Evolutionary conservation across 2,113 vertebrate genomes (phyloP).

Genomic region (Manacus vitellinus): DNA sequence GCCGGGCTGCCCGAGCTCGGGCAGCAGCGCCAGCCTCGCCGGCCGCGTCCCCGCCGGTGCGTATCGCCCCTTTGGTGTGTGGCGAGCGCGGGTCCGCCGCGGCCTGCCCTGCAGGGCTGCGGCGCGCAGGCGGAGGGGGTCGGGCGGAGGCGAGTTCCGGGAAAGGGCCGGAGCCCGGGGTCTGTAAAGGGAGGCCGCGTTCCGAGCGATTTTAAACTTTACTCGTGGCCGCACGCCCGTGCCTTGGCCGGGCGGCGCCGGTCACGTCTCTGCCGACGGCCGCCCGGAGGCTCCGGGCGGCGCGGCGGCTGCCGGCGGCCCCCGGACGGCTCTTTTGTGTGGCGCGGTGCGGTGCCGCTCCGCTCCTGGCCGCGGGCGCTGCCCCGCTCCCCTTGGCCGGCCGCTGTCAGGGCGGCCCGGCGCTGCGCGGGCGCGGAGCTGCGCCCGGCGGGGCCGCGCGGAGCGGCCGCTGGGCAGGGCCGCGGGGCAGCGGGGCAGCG

Average conservation of each 20-base stretch:
- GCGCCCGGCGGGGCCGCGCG: neutral
- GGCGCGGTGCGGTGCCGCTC: constrained; percentile 50
- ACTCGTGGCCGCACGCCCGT: neutral
- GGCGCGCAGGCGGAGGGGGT: neutral
- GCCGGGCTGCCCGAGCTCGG: neutral
- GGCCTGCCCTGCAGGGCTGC: neutral
- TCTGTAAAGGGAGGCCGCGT: neutral
- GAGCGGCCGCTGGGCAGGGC: neutral
- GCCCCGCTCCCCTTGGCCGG: neutral
- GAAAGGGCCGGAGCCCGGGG: neutral
- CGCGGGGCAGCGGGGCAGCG: neutral
- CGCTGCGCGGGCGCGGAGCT: too few species aligned
- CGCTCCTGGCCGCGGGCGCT: neutral
- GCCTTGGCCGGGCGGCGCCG: neutral
- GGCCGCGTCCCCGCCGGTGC: neutral
- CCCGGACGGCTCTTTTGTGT: constrained; percentile 1
- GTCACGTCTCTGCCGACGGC: neutral
- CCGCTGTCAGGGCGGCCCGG: neutral
- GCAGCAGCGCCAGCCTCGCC: neutral
- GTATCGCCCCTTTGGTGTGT: neutral
- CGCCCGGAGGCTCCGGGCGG: neutral
- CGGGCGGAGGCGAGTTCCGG: neutral
- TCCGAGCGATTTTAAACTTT: constrained; percentile 13
- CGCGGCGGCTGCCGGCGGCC: neutral
- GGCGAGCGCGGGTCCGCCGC: neutral